Evolutionary conservation across 2,113 vertebrate species (phyloP), one percentile per base, ranked within the genome.

Genomic region (Chlamydotis undulata): DNA sequence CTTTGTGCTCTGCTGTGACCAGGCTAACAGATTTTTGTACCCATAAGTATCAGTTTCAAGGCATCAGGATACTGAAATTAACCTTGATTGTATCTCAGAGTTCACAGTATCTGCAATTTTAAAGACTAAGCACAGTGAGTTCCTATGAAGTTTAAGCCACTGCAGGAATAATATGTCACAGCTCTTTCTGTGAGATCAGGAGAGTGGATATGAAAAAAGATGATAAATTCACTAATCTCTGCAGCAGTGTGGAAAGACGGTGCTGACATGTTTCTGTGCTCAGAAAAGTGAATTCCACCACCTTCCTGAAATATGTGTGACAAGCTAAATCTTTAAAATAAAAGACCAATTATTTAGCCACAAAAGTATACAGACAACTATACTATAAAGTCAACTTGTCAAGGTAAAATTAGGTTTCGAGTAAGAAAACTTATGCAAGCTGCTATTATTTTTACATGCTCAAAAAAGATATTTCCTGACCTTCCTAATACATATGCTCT

Each of bases 41-140:
- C 83, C 81, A 3, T n/a, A 65, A 67, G 82, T 92, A 96, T 97
- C 95, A 84, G 61, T 94, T 93, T 94, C 59, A 33, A 89, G 57
- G 49, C 80, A 77, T 68, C 65, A 33, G 16, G 71, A 81, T 43
- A 57, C 59, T 71, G 71, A 89, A 74, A 52, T 52, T 94, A 94
- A 96, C 83, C 77, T 81, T 89, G 85, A 63, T 77, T 68, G 26
- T 87, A 69, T 89, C 90, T 81, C 69, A 33, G 73, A 91, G 77
- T 63, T 93, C 53, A 50, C 37, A 68, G 45, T 29, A 84, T 47
- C 25, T 70, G 43, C 76, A 61, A 52, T 6, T 53, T 71, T 67
- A 61, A 64, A 53, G 61, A 71, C 28, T 19, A 79, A 29, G 25
- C 4, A 61, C 5, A 6, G 39, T 0, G 3, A 65, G 60, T 43